Percentiles rank a stretch among this genome's conserved stretches.
Conservation (phyloP, 2,888 invertebrate genomes). For the Diaphora mendica region DNA sequence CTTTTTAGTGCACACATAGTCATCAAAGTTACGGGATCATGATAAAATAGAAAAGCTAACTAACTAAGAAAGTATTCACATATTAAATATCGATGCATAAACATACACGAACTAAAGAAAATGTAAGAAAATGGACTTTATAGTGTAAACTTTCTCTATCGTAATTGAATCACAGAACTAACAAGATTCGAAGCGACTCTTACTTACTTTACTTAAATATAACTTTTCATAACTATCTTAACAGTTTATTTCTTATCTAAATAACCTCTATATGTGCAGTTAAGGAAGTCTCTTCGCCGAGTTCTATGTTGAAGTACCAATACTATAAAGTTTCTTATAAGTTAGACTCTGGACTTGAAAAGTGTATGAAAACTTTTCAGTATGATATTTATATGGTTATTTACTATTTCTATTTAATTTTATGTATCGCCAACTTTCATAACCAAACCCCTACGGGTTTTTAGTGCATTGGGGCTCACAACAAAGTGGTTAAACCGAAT, state of each 20-base stretch:
- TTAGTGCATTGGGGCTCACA: neutral
- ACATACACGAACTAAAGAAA: too few relatives aligned
- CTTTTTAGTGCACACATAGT: too few relatives aligned
- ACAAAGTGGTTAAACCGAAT: neutral
- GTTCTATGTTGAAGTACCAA: neutral
- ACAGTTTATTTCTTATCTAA: conserved; percentile 1
- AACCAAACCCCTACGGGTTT: neutral
- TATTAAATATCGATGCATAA: too few relatives aligned
- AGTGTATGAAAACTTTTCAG: neutral
- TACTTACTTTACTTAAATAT: too few relatives aligned
- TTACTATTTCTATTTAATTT: neutral
- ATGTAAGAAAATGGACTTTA: neutral
- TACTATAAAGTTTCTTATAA: neutral
- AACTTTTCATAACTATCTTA: neutral
- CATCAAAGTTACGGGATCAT: too few relatives aligned
- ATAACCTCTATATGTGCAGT: neutral
- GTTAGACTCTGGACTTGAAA: neutral
- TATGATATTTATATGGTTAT: neutral
- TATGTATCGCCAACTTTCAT: neutral
- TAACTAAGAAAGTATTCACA: too few relatives aligned
- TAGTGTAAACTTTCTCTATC: neutral
- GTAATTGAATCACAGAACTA: neutral
- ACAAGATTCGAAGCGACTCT: neutral
- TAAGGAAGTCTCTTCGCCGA: neutral
- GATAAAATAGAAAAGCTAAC: too few relatives aligned